Evolutionary conservation across 2,113 vertebrate genomes (phyloP).

Genomic region (Sapayoa aenigma): DNA sequence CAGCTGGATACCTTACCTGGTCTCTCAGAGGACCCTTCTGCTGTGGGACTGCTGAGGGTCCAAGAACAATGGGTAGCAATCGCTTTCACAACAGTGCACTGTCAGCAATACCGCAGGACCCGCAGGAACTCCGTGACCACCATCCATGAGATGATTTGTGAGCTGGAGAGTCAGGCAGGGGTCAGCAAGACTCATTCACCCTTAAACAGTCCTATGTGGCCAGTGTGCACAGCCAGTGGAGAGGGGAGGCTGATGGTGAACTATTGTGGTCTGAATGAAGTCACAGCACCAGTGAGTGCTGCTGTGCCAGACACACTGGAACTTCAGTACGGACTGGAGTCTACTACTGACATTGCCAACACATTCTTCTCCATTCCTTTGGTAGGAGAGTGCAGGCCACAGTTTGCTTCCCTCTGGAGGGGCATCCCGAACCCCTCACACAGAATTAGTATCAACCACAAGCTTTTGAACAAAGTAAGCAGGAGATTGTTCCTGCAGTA

Average conservation of each 20-base stretch:
- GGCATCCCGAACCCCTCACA: no score
- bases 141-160: not conserved
- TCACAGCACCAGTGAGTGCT: not conserved
- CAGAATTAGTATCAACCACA: no score
- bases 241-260: no score
- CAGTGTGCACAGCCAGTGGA: not conserved
- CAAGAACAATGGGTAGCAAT: no score
- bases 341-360: no score
- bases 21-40: no score
- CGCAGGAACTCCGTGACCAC: no score
- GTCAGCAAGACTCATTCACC: not conserved
- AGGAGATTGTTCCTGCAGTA: no score
- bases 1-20: no score
- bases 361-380: not conserved
- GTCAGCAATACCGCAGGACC: not conserved
- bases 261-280: not conserved
- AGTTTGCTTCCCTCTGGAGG: not conserved
- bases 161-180: not conserved
- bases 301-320: rapidly evolving
- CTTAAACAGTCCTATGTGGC: not conserved
- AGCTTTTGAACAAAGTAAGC: no score
- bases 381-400: not conserved
- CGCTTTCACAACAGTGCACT: no score
- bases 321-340: not conserved
- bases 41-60: no score